Conservation (phyloP, 1,140 invertebrate genomes). For the Drosophila obscura region DNA sequence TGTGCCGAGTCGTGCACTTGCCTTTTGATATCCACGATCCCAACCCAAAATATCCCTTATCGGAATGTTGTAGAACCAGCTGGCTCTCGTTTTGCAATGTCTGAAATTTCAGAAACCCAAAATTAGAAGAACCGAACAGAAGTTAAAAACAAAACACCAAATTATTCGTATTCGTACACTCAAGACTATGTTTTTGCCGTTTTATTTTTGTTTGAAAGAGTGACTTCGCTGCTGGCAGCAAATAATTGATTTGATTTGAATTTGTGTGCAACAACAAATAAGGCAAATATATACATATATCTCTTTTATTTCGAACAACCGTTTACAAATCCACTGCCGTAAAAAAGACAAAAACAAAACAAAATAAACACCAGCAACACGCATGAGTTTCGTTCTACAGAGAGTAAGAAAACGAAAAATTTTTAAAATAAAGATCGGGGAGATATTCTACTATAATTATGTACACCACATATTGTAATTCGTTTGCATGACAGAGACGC, state of each 20-base stretch:
- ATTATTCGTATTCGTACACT: conserved; percentile 9
- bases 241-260: conserved; percentile 28
- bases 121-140: conserved; percentile 10
- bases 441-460: conserved; percentile 13
- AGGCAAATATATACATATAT: conserved; percentile 18
- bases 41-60: conserved; percentile 4
- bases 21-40: conserved; percentile 47
- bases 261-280: conserved; percentile 15
- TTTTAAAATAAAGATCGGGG: no score
- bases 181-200: conserved; percentile 29
- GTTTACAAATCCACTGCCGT: conserved; percentile 74
- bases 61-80: conserved; percentile 63
- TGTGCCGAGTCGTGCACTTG: conserved; percentile 28
- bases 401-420: conserved; percentile 1
- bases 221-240: conserved; percentile 72
- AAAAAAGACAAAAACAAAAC: conserved; percentile 19
- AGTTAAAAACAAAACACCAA: conserved; percentile 7
- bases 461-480: conserved; percentile 26
- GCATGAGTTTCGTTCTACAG: conserved; percentile 43
- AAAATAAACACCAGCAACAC: conserved; percentile 33
- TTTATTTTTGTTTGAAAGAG: conserved; percentile 29
- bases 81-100: conserved; percentile 70
- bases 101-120: conserved; percentile 21
- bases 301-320: conserved; percentile 57
- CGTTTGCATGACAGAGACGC: conserved; percentile 23